phyloP scores from a whole-genome alignment of 2,113 vertebrate genomes.

The Corydoras maculifer region DNA sequence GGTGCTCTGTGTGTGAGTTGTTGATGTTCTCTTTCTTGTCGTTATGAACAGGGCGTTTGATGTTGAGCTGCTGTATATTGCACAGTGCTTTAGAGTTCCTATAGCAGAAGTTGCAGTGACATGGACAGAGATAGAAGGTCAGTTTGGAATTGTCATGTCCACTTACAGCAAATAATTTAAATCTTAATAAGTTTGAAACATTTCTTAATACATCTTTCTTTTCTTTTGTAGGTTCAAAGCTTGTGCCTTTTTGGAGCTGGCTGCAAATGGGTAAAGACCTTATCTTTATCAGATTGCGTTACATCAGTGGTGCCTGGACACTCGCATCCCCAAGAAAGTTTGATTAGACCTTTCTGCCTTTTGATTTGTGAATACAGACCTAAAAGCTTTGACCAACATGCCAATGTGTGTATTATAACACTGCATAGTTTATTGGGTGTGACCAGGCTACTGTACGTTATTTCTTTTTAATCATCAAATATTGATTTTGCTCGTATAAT shows the following conservation, averaged over 20 bases:
- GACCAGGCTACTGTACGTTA: not conserved
- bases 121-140: conserved; percentile 98
- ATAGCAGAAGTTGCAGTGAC: conserved; percentile 92
- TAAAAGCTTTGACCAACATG: not conserved
- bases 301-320: conserved; percentile 90
- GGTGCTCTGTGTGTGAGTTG: too few species aligned
- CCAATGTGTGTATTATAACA: too few species aligned
- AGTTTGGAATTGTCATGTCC: conserved; percentile 5
- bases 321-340: conserved; percentile 70
- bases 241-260: conserved; percentile 98
- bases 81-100: conserved; percentile 84
- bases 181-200: too few species aligned
- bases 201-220: too few species aligned
- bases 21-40: not conserved
- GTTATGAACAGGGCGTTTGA: conserved; percentile 83
- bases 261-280: conserved; percentile 95
- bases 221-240: conserved; percentile 78
- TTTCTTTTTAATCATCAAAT: too few species aligned
- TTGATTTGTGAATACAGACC: conserved; percentile 31
- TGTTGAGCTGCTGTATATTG: conserved; percentile 91
- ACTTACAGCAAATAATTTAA: not conserved
- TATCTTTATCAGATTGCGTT: conserved; percentile 88
- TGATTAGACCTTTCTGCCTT: conserved; percentile 64
- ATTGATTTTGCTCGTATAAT: too few species aligned
- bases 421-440: not conserved